Conservation (phyloP, 2,888 invertebrate species). For the Kuschelorhynchus macadamiae region DNA sequence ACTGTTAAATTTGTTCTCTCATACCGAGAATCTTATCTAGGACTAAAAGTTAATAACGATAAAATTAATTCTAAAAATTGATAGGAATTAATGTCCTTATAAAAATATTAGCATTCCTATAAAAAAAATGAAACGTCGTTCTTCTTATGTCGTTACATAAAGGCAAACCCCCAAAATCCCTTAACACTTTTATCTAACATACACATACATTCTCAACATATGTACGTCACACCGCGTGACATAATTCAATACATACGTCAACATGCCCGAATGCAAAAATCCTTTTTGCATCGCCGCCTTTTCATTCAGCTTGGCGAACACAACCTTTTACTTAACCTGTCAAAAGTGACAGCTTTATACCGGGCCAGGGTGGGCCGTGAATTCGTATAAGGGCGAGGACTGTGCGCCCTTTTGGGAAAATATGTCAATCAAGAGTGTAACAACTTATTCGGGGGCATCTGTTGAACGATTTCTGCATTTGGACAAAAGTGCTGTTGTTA, state of each 20-base stretch:
- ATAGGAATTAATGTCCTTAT: too few relatives aligned
- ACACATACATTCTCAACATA: conserved; percentile 30
- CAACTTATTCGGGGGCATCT: conserved; percentile 49
- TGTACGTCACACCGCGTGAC: conserved; percentile 44
- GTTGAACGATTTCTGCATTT: conserved; percentile 29
- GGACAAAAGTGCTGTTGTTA: conserved; percentile 26
- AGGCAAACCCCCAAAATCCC: conserved; percentile 23
- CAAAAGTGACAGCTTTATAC: conserved; percentile 43
- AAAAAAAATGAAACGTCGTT: too few relatives aligned
- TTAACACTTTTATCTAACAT: conserved; percentile 34
- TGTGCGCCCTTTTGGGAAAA: conserved; percentile 64
- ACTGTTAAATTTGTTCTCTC: too few relatives aligned
- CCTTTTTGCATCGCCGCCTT: conserved; percentile 46
- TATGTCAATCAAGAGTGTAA: conserved; percentile 64
- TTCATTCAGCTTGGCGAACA: conserved; percentile 40
- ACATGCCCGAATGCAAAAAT: conserved; percentile 46
- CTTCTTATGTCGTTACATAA: too few relatives aligned
- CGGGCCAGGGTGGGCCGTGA: conserved; percentile 25
- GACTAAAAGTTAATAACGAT: too few relatives aligned
- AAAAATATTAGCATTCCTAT: too few relatives aligned
- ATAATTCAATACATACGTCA: conserved; percentile 46
- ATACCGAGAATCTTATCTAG: too few relatives aligned
- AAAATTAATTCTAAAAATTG: too few relatives aligned
- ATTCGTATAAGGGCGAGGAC: conserved; percentile 49
- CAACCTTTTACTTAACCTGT: conserved; percentile 46